These are phyloP conservation scores for Pammene aurita DNA, from an alignment of 2,888 invertebrate species.

Conservation along the genomic window DNA sequence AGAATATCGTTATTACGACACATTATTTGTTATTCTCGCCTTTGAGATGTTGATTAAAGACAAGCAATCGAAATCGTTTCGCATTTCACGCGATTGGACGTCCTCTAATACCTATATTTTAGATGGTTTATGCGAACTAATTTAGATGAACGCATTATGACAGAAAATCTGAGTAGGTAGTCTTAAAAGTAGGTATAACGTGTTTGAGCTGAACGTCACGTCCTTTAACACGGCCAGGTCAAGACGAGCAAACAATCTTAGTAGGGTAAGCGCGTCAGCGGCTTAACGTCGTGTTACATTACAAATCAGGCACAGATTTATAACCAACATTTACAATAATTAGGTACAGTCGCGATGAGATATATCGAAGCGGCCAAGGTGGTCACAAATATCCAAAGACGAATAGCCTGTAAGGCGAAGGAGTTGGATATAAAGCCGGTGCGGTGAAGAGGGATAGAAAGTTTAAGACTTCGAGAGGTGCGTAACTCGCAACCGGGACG, in stretches of 20 bases:
- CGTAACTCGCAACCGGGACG: too few species aligned
- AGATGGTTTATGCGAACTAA: background rate
- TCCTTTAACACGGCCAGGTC: slow-evolving; percentile 50
- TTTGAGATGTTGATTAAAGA: background rate
- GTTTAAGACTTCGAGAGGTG: too few species aligned
- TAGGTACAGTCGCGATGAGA: too few species aligned
- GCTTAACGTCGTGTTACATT: slow-evolving; percentile 10
- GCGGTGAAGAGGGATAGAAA: too few species aligned
- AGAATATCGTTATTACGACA: slow-evolving; percentile 1
- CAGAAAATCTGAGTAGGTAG: background rate
- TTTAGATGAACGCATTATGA: slow-evolving; percentile 2
- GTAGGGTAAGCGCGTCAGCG: slow-evolving; percentile 48
- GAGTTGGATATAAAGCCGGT: too few species aligned
- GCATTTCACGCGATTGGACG: background rate
- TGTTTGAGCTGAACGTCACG: slow-evolving; percentile 39
- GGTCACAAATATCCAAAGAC: too few species aligned
- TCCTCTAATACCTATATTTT: background rate
- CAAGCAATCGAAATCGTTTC: background rate
- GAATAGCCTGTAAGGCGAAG: too few species aligned
- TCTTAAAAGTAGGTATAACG: background rate
- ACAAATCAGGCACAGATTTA: slow-evolving; percentile 15
- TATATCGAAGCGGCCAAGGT: too few species aligned
- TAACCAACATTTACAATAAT: background rate
- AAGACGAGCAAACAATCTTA: slow-evolving; percentile 54
- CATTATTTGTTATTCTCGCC: background rate